A percentile compares a stretch with the other conserved stretches of the same genome.
These are phyloP conservation scores for Neopelma chrysocephalum DNA, from an alignment of 2,797 vertebrate species.

Conservation along the genomic window DNA sequence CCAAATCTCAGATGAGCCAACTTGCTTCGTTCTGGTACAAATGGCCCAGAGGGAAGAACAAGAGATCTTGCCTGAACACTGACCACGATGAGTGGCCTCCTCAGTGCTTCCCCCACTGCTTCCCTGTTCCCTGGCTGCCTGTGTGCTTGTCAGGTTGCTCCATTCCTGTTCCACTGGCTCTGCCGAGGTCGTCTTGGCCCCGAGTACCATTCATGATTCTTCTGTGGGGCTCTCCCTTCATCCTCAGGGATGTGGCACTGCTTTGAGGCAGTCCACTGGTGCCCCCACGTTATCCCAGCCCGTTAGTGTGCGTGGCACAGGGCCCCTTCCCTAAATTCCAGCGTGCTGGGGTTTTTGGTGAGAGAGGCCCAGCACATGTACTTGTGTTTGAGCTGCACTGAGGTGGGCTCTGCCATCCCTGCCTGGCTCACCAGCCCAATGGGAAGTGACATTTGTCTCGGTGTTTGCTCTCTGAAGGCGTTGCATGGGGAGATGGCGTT, in stretches of 20 bases:
- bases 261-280: neutral
- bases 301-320: fast-evolving
- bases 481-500: fast-evolving
- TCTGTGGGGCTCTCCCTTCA: neutral
- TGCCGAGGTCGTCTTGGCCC: neutral
- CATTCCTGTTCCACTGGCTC: neutral
- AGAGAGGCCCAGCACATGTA: fast-evolving
- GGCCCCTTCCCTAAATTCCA: neutral
- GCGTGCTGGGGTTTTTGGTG: neutral
- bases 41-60: fast-evolving
- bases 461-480: neutral
- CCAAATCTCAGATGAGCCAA: neutral
- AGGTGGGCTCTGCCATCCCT: neutral
- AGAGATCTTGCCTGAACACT: neutral
- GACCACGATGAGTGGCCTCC: neutral
- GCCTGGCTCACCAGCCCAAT: neutral
- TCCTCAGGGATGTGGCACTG: neutral
- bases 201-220: fast-evolving
- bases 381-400: neutral
- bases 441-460: neutral
- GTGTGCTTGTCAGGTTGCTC: neutral
- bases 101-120: neutral
- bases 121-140: neutral
- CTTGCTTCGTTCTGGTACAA: neutral
- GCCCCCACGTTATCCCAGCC: fast-evolving